Evolutionary conservation across 2,888 invertebrate species (phyloP).

Genomic region (Ceriagrion tenellum): DNA sequence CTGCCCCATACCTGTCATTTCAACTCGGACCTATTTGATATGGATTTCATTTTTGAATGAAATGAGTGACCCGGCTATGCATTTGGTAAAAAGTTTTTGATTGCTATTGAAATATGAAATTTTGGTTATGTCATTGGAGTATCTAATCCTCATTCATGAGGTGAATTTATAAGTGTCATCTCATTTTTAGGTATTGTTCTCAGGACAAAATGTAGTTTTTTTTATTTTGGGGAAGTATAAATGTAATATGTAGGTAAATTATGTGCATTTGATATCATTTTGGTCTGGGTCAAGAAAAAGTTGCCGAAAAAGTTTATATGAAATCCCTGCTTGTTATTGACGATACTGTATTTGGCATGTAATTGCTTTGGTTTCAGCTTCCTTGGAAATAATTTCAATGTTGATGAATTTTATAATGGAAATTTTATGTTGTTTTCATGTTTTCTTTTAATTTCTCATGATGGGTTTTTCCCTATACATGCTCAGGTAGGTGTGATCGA

Average conservation of each 20-base stretch:
- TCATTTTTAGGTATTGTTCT: too few relatives aligned
- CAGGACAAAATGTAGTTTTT: too few relatives aligned
- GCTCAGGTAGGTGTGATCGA: constrained; percentile 63
- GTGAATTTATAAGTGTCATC: too few relatives aligned
- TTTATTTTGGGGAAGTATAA: not conserved
- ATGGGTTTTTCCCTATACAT: constrained; percentile 33
- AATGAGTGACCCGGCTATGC: too few relatives aligned
- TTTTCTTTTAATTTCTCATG: not conserved
- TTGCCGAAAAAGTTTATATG: too few relatives aligned
- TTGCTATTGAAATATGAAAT: too few relatives aligned
- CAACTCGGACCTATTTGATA: not conserved
- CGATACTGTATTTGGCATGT: not conserved
- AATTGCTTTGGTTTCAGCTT: not conserved
- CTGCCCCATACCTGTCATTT: not conserved
- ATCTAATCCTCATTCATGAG: too few relatives aligned
- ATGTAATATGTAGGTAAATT: not conserved
- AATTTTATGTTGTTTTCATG: not conserved
- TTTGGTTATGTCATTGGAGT: too few relatives aligned
- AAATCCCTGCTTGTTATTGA: not conserved
- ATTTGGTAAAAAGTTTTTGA: too few relatives aligned
- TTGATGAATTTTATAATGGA: not conserved
- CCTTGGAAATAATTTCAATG: not conserved
- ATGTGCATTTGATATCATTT: not conserved
- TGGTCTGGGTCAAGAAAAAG: too few relatives aligned
- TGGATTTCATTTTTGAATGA: not conserved